These are phyloP conservation scores for Saturnia pavonia DNA, from an alignment of 2,888 invertebrate genomes.

Conservation along the genomic window DNA sequence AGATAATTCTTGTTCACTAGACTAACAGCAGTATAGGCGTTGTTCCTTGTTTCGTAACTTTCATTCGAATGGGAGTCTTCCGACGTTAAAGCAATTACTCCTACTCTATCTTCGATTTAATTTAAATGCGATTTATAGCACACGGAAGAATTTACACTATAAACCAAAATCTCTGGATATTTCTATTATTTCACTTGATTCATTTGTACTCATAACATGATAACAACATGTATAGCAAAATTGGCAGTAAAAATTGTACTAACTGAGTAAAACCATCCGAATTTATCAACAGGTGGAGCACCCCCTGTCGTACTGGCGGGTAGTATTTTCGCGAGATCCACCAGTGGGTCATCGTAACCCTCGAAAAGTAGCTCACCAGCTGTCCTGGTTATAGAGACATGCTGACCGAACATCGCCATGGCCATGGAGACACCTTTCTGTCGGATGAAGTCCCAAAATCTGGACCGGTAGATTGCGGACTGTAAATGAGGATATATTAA, in stretches of 20 bases:
- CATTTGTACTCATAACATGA: too few species aligned
- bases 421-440: constrained; percentile 83
- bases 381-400: constrained; percentile 82
- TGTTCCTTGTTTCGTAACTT: neutral
- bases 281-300: constrained; percentile 86
- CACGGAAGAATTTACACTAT: too few species aligned
- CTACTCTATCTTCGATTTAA: too few species aligned
- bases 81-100: neutral
- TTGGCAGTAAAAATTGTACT: constrained; percentile 14
- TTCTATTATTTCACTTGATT: too few species aligned
- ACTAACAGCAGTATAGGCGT: too few species aligned
- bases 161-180: too few species aligned
- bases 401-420: constrained; percentile 79
- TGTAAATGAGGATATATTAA: constrained; percentile 60
- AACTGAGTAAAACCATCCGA: constrained; percentile 91
- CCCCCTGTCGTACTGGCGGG: constrained; percentile 80
- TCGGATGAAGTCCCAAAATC: constrained; percentile 80
- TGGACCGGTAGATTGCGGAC: constrained; percentile 82
- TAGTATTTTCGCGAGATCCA: constrained; percentile 84
- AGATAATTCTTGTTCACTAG: too few species aligned
- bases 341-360: constrained; percentile 89
- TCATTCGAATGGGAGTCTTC: neutral
- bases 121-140: too few species aligned
- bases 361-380: constrained; percentile 88
- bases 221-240: neutral